A percentile compares a stretch with the other conserved stretches of the same genome.
These are phyloP conservation scores for Sarcoramphus papa DNA, from an alignment of 2,797 vertebrate species.

Conservation along the genomic window DNA sequence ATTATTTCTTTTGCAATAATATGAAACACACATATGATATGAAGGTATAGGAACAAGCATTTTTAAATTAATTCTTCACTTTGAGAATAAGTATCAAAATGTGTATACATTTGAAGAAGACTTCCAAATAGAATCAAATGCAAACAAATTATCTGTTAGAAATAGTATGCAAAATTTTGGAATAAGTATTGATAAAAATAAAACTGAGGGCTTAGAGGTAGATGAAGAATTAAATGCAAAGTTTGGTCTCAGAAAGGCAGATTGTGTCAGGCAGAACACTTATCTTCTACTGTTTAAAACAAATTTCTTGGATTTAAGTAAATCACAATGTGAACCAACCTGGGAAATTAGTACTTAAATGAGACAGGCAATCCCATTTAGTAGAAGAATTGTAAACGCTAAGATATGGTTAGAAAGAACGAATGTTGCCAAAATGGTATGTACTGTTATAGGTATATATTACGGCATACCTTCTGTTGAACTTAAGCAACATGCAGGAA, in stretches of 20 bases:
- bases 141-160: background rate
- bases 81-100: background rate
- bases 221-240: background rate
- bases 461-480: background rate
- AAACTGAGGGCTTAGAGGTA: background rate
- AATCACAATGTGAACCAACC: background rate
- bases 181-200: background rate
- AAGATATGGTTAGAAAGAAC: background rate
- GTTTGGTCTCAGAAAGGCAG: background rate
- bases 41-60: background rate
- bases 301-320: background rate
- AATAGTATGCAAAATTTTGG: background rate
- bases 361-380: background rate
- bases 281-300: background rate
- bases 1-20: background rate
- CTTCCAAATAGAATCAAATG: background rate
- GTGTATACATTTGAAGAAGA: background rate
- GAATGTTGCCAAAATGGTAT: background rate
- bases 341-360: background rate
- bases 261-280: background rate
- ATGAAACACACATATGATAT: background rate
- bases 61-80: background rate
- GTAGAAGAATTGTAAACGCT: background rate
- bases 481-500: background rate
- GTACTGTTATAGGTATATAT: too few relatives aligned